Conservation (phyloP, 2,113 vertebrate genomes). For the Arvicanthis niloticus region DNA sequence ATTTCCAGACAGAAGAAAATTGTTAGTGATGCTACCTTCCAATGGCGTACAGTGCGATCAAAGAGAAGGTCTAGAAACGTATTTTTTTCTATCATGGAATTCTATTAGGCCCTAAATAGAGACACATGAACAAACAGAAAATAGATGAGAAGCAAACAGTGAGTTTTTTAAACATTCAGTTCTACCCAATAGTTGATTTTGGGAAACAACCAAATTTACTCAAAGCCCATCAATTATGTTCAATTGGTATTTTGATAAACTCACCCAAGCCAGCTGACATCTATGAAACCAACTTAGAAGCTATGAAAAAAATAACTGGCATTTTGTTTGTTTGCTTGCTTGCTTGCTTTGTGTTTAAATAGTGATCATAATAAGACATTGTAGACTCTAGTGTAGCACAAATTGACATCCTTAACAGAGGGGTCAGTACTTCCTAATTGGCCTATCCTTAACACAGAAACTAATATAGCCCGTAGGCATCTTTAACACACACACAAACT, state of each 20-base stretch:
- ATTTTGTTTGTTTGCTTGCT: no score
- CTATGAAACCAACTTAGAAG: background rate
- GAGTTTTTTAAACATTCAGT: background rate
- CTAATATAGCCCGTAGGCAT: background rate
- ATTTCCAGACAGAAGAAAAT: background rate
- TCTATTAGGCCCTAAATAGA: background rate
- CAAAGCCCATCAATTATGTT: background rate
- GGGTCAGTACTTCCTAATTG: background rate
- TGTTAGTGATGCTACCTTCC: background rate
- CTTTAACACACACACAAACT: background rate
- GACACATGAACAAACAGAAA: background rate
- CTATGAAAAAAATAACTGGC: background rate
- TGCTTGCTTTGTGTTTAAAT: background rate
- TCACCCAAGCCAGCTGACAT: background rate
- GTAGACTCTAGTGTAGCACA: background rate
- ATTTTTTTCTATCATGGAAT: slow-evolving; percentile 7
- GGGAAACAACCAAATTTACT: background rate
- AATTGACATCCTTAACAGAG: slow-evolving; percentile 1
- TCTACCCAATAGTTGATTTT: background rate
- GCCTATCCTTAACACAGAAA: background rate
- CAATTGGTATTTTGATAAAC: background rate
- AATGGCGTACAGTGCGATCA: background rate
- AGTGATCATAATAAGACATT: background rate
- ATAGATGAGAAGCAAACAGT: background rate
- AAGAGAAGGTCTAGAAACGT: slow-evolving; percentile 8